Base-by-base conservation (phyloP, 1,140 invertebrate species). In the Colletes gigas region DNA sequence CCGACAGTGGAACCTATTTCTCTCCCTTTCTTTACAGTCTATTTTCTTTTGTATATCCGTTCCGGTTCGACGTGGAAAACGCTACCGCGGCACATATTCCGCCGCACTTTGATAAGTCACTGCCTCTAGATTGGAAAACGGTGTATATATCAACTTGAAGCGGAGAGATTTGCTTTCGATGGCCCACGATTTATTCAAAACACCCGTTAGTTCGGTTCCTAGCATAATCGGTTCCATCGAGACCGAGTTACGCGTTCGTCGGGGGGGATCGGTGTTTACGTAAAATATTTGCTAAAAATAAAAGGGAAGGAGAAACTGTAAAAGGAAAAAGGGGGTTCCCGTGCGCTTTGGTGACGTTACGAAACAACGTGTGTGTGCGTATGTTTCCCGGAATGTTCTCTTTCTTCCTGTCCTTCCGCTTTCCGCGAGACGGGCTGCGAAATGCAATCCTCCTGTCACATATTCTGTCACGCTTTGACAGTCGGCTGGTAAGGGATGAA, bases 381-480 rank as follows among this genome's bases (percentile, higher is more conserved):
- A 59, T 50, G 59, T 69, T 39, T n/a, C 8, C 14, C 19, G 66
- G 47, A 47, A 52, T 21, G 52, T 73, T 79, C 19, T 21, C 70
- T 44, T 62, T 52, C 47, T 44, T 57, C 60, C 63, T 73, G 69
- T 72, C 73, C 71, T 39, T 21, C 70, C 60, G 70, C 41, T 79
- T 79, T 70, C 70, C 66, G 15, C 55, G 52, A 73, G 77, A 79
- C 50, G 52, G 44, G 39, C 67, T 52, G 60, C 50, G 77, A 85
- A 84, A 85, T 81, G 83, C 83, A 85, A 85, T 79, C 77, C 83
- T 75, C 44, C 73, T 57, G 83, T 85, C 83, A 62, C 78, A 84
- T 81, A 85, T 85, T 85, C 83, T 81, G 83, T 84, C 83, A 77
- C 83, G 47, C 62, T 84, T 84, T 85, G 83, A 85, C 83, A 84